Conservation (phyloP, 2,888 invertebrate genomes). For the Folsomia manolachei region DNA sequence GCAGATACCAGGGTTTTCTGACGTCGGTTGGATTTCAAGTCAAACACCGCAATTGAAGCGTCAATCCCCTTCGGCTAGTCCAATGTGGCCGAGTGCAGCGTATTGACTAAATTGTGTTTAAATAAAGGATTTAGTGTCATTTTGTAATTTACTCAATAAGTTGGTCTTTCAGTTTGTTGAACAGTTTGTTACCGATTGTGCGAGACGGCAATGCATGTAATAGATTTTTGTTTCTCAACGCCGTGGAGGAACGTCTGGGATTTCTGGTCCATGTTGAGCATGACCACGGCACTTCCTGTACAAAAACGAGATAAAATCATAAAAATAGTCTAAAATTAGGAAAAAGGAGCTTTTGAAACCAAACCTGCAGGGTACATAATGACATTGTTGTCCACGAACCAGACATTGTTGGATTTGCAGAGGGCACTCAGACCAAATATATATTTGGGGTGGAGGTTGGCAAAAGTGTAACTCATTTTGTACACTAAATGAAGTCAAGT, state of each 20-base stretch:
- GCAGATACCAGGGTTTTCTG: conserved; percentile 54
- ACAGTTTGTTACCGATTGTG: conserved; percentile 35
- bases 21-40: conserved; percentile 55
- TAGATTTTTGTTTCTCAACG: conserved; percentile 54
- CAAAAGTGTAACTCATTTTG: conserved; percentile 43
- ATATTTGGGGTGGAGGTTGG: conserved; percentile 47
- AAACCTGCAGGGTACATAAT: conserved; percentile 46
- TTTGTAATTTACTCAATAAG: not conserved
- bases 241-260: conserved; percentile 54
- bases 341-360: no score
- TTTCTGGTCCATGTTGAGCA: conserved; percentile 57
- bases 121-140: no score
- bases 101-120: not conserved
- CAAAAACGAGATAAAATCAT: no score
- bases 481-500: not conserved
- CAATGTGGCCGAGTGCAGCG: not conserved
- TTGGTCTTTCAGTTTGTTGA: no score
- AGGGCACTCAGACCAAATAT: conserved; percentile 40
- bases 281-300: conserved; percentile 56
- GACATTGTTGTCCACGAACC: conserved; percentile 45
- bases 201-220: conserved; percentile 41
- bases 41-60: conserved; percentile 56
- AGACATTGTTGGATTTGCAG: conserved; percentile 37
- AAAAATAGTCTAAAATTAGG: no score
- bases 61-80: conserved; percentile 52